Conservation (phyloP, 2,888 invertebrate genomes). For the Fragum sueziense region DNA sequence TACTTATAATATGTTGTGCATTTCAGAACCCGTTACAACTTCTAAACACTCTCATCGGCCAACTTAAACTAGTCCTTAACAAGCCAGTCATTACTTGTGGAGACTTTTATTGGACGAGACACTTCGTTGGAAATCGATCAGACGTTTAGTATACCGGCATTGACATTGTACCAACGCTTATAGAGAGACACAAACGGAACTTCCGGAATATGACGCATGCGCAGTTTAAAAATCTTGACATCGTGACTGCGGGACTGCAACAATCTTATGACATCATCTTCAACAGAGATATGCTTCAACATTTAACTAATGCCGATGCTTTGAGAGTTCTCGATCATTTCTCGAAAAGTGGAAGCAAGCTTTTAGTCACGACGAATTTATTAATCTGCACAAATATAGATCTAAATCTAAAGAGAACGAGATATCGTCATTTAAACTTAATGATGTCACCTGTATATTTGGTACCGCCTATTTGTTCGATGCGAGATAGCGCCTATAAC, state of each 20-base stretch:
- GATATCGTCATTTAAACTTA: background rate
- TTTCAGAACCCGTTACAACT: background rate
- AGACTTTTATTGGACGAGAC: background rate
- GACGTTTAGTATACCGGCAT: background rate
- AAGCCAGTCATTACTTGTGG: background rate
- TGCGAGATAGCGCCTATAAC: background rate
- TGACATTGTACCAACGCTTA: background rate
- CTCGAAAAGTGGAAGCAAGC: background rate
- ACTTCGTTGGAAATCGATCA: background rate
- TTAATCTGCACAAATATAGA: background rate
- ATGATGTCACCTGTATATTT: background rate
- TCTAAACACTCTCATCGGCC: background rate
- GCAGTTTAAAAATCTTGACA: background rate
- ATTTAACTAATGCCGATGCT: background rate
- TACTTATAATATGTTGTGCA: too few species aligned
- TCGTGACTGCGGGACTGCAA: background rate
- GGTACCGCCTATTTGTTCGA: background rate
- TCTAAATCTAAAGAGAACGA: background rate
- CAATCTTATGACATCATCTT: background rate
- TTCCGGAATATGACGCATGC: background rate
- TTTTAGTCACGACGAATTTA: background rate
- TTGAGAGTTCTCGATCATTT: background rate
- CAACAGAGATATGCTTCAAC: background rate
- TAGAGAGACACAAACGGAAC: background rate
- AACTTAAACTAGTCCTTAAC: background rate